Percentiles rank a stretch among this genome's conserved stretches.
These are phyloP conservation scores for Scopus umbretta DNA, from an alignment of 2,113 vertebrate species.

Conservation along the genomic window DNA sequence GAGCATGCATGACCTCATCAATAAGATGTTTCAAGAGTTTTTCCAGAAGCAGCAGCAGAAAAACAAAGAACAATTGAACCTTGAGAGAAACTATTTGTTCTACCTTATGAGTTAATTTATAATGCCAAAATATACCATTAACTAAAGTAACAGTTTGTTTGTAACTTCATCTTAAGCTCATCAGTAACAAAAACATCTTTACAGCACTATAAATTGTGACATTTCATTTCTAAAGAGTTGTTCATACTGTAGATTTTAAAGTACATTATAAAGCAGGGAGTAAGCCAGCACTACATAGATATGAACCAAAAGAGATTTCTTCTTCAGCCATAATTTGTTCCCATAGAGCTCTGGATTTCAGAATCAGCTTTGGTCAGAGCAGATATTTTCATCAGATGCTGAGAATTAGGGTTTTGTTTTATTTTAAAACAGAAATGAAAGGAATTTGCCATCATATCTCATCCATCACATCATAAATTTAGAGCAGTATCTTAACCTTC, in stretches of 20 bases:
- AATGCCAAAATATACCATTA: neutral
- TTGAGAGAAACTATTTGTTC: neutral
- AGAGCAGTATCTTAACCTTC: neutral
- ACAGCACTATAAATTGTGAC: neutral
- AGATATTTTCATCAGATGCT: neutral
- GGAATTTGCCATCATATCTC: neutral
- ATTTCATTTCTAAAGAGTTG: neutral
- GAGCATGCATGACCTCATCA: neutral
- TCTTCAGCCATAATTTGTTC: neutral
- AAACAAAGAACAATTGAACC: neutral
- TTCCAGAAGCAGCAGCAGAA: neutral
- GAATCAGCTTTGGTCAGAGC: neutral
- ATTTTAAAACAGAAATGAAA: neutral
- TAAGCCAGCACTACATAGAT: neutral
- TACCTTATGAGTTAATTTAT: neutral
- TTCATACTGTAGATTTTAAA: neutral
- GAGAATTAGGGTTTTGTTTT: neutral
- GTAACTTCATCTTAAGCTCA: neutral
- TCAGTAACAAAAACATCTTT: neutral
- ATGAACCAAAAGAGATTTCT: neutral
- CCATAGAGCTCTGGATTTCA: neutral
- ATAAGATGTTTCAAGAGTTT: neutral
- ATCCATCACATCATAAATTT: neutral
- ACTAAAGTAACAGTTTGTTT: neutral
- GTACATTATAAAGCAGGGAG: neutral